These are phyloP conservation scores for Pholis gunnellus DNA, from an alignment of 2,113 vertebrate genomes.

Conservation along the genomic window DNA sequence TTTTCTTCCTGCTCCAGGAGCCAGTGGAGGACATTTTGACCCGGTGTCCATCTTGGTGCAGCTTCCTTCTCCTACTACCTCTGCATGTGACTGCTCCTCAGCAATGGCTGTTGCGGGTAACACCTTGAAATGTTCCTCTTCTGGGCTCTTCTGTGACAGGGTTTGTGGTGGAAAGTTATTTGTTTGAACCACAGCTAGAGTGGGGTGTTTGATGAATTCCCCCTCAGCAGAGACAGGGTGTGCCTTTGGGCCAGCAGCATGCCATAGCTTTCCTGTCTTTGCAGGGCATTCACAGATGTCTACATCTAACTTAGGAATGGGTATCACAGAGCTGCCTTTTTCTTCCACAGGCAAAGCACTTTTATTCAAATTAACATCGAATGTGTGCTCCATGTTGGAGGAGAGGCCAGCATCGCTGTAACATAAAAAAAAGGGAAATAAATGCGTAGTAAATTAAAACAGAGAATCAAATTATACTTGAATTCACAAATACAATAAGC, in stretches of 20 bases:
- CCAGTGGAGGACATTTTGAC: background rate
- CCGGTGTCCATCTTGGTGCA: rapidly evolving
- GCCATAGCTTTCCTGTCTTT: rapidly evolving
- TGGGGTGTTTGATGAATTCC: rapidly evolving
- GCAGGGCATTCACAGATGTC: rapidly evolving
- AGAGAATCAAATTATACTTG: background rate
- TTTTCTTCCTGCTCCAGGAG: rapidly evolving
- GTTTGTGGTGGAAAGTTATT: background rate
- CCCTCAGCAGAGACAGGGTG: rapidly evolving
- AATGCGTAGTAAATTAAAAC: background rate
- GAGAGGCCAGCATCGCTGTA: conserved; percentile 51
- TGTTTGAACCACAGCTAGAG: background rate
- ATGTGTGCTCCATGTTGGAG: conserved; percentile 30
- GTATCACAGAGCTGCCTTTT: conserved; percentile 12
- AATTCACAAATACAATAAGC: background rate
- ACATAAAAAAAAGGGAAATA: background rate
- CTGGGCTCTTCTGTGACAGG: rapidly evolving
- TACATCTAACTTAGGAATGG: background rate
- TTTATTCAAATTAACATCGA: background rate
- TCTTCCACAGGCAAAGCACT: background rate
- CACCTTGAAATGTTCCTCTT: background rate
- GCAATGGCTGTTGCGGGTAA: background rate
- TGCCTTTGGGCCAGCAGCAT: no score
- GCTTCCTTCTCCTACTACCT: no score
- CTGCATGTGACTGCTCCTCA: background rate